Evolutionary conservation across 2,113 vertebrate species (phyloP).

Genomic region (Tetrao urogallus): DNA sequence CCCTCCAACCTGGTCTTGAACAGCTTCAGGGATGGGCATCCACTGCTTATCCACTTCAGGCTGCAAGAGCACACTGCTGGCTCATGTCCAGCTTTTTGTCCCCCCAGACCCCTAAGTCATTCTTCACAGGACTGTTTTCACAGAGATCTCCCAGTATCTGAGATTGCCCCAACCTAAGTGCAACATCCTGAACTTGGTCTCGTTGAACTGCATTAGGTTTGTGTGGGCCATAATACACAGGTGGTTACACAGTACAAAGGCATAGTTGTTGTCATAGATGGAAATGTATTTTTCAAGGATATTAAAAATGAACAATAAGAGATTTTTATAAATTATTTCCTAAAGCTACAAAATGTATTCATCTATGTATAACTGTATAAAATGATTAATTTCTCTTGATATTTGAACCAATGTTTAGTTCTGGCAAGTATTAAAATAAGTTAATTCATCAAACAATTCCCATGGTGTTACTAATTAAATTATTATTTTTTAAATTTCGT

Average conservation of each 20-base stretch:
- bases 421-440: not conserved
- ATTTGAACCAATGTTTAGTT: not conserved
- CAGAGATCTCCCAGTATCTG: too few species aligned
- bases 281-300: not conserved
- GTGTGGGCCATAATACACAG: not conserved
- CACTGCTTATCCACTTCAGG: not conserved
- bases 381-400: slow-evolving; percentile 1
- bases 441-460: not conserved
- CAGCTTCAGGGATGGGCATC: not conserved
- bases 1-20: not conserved
- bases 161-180: too few species aligned
- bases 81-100: too few species aligned
- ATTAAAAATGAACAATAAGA: not conserved
- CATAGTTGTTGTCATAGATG: not conserved
- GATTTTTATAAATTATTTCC: not conserved
- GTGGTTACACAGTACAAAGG: not conserved
- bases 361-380: not conserved
- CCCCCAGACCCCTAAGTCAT: too few species aligned
- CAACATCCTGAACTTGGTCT: too few species aligned
- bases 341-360: not conserved
- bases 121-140: too few species aligned
- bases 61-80: too few species aligned
- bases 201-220: too few species aligned
- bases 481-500: not conserved
- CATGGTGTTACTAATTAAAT: not conserved